Evolutionary conservation across 2,888 invertebrate genomes (phyloP), one percentile per base, ranked within the genome.

Genomic region (Sarcophaga variegata): DNA sequence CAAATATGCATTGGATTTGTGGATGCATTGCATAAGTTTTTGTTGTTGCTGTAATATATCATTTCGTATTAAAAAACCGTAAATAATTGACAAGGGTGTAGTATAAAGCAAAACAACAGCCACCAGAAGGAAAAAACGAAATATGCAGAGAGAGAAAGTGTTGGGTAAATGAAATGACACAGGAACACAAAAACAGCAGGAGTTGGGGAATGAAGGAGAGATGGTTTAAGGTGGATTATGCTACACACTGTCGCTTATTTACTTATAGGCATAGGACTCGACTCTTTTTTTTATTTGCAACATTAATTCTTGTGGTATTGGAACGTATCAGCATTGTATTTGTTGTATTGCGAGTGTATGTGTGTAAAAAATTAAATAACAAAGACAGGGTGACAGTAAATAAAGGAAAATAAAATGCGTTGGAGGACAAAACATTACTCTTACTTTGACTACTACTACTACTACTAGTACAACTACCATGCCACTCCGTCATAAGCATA

Each of bases 341-440:
- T 64, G 66, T 80, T 71, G 37, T 37, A 37, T 66, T 80, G 75
- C 45, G 63, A 76, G 71, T 84, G 62, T 60, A 62, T 76, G 64
- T 64, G 45, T 22, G 45, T 60, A 54, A 47, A 45, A 62, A 25
- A 25, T 14, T 59, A 64, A 67, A 27, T 64, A 74, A 62, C 12
- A 70, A 67, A 8, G n/a, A 62, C 80, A 70, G 74, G 66, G 84
- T 80, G 81, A 78, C 81, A 82, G 59, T 72, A 54, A 54, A 37
- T 45, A 81, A 80, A 89, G 84, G 83, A 86, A 89, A 89, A 37
- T 37, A 37, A 54, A 54, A 90, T 90, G 91, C 91, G 90, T 90
- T 90, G 91, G 90, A 91, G 91, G 90, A 91, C 89, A 90, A 76
- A 82, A 88, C 90, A 89, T 90, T 90, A 88, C 87, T 87, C 81